Percentiles rank a stretch among this genome's conserved stretches.
phyloP scores from a whole-genome alignment of 2,797 vertebrate species.

The Xenops minutus region DNA sequence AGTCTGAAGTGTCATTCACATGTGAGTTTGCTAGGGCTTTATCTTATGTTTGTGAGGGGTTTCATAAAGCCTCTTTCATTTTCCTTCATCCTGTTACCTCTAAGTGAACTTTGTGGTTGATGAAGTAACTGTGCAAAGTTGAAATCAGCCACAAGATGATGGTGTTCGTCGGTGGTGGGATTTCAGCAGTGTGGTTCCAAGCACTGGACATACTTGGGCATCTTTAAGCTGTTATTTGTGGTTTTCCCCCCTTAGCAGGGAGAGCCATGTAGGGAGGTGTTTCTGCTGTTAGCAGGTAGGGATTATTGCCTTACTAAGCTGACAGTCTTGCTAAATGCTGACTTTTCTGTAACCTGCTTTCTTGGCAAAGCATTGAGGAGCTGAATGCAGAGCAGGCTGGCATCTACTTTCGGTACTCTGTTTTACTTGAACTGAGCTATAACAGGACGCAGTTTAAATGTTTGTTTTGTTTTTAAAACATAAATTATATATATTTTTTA shows the following conservation, averaged over 20 bases:
- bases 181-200: not conserved
- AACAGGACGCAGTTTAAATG: not conserved
- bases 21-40: not conserved
- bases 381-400: not conserved
- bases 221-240: not conserved
- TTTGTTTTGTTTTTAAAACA: not conserved
- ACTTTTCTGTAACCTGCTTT: constrained; percentile 18
- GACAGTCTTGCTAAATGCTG: constrained; percentile 6
- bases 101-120: not conserved
- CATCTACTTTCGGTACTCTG: not conserved
- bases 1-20: not conserved
- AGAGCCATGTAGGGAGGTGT: not conserved
- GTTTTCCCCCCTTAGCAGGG: not conserved
- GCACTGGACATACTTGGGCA: accelerated
- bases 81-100: not conserved
- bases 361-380: not conserved
- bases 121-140: not conserved
- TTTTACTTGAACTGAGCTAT: not conserved
- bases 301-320: not conserved
- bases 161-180: not conserved
- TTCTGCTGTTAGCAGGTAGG: not conserved
- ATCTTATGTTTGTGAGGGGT: not conserved
- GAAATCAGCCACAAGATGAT: not conserved
- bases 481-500: not conserved
- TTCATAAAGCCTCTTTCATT: not conserved